Conservation (phyloP, 2,113 vertebrate genomes). For the Sceloporus undulatus region DNA sequence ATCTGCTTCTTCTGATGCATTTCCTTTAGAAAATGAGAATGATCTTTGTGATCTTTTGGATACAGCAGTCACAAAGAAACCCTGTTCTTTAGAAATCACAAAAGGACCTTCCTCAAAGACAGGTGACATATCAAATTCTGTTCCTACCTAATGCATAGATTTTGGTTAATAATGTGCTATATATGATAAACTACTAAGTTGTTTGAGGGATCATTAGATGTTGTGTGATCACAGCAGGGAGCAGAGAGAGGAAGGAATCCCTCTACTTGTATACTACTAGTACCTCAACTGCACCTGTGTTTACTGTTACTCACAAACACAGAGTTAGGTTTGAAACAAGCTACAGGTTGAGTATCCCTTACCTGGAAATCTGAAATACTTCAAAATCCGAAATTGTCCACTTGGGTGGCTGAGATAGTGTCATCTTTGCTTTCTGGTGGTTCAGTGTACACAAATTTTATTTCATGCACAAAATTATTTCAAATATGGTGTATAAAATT, state of each 20-base stretch:
- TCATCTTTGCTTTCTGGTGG: no score
- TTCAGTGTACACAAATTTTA: no score
- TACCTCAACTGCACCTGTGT: no score
- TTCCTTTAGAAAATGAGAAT: slow-evolving; percentile 90
- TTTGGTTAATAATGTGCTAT: slow-evolving; percentile 65
- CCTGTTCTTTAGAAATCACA: slow-evolving; percentile 92
- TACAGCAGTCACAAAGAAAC: slow-evolving; percentile 93
- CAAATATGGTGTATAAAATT: no score
- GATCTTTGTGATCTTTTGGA: slow-evolving; percentile 90
- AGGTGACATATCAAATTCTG: slow-evolving; percentile 77
- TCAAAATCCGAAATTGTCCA: no score
- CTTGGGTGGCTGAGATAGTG: no score
- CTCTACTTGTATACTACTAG: neutral
- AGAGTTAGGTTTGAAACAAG: no score
- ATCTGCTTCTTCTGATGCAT: slow-evolving; percentile 89
- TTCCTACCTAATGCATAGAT: slow-evolving; percentile 63
- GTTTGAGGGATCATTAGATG: slow-evolving; percentile 50
- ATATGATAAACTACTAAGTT: slow-evolving; percentile 58
- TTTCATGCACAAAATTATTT: no score
- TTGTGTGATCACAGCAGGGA: neutral
- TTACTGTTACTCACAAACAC: no score
- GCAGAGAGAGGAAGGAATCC: neutral
- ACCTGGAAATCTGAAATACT: no score
- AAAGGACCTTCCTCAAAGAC: slow-evolving; percentile 83
- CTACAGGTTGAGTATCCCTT: no score